Conservation (phyloP, 2,113 vertebrate genomes). For the Octodon degus region DNA sequence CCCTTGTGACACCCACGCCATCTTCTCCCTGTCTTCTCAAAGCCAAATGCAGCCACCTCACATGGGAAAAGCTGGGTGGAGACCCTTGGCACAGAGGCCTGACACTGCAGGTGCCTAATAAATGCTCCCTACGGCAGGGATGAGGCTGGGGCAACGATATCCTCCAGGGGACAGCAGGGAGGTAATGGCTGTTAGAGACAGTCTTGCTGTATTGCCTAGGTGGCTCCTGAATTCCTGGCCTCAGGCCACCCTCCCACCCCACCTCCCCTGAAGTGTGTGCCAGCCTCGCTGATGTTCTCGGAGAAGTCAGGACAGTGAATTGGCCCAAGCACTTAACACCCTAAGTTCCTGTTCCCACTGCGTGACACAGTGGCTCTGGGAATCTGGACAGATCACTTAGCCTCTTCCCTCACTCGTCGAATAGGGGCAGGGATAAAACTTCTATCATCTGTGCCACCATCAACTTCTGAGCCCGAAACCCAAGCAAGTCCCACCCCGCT, state of each 20-base stretch:
- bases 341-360: slow-evolving; percentile 1
- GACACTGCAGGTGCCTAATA: neutral
- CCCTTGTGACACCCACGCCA: neutral
- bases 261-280: neutral
- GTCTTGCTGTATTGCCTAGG: neutral
- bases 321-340: neutral
- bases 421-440: neutral
- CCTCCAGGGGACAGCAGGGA: neutral
- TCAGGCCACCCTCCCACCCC: neutral
- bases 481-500: neutral
- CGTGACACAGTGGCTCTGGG: neutral
- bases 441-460: neutral
- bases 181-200: neutral
- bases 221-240: neutral
- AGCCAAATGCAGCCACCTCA: neutral
- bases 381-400: neutral
- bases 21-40: neutral
- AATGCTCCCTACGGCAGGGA: neutral
- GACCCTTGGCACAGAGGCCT: neutral
- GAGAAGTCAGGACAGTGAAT: neutral
- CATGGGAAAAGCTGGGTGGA: neutral
- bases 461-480: neutral
- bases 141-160: neutral
- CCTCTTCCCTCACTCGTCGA: neutral
- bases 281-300: neutral